Base-by-base conservation (phyloP, 2,113 vertebrate genomes). In the Cinclus mexicanus region DNA sequence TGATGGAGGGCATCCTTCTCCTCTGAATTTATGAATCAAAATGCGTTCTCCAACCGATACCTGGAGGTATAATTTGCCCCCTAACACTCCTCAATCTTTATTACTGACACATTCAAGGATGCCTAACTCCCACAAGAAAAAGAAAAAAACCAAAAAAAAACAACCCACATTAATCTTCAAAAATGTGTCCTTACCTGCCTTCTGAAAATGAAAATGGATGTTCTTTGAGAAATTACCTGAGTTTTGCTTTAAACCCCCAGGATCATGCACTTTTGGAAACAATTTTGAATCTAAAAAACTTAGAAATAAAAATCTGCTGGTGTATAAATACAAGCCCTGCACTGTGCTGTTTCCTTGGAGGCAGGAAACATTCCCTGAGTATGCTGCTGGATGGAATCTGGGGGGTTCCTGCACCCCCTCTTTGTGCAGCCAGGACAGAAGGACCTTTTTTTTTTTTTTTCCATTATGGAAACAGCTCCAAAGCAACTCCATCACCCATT, bases 101-200 rank as follows among this genome's bases (percentile, higher is more conserved):
- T 94, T 89, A 94, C 79, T 94, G 94, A 94, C 87, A 94, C 52
- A 89, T 89, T 95, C 94, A 95, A 97, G 95, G 94, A 95, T 94
- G 94, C 53, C 50, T 61, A 65, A 92, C 68, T 95, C 90, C 80
- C 91, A 69, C 33, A 71, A 52, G 88, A 3, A 23, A 39, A 29
- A 3, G 19, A 39, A 29, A 20, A 94, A 91, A 63, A 90, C 33
- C n/a, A n/a, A 26, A 64, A 47, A 75, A 91, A 85, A 81, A 35
- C 70, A 31, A 19, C 35, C 46, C 14, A 64, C 83, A 94, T 88
- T 92, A 87, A 96, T 97, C 89, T 94, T 95, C 67, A 90, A 78
- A 96, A 94, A 90, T 44, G 89, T 26, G 85, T 93, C 85, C 76
- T 95, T 91, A 92, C 37, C 63, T 95, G 90, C 87, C 86, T 96